Conservation (phyloP, 2,113 vertebrate genomes). For the Etia nguti region DNA sequence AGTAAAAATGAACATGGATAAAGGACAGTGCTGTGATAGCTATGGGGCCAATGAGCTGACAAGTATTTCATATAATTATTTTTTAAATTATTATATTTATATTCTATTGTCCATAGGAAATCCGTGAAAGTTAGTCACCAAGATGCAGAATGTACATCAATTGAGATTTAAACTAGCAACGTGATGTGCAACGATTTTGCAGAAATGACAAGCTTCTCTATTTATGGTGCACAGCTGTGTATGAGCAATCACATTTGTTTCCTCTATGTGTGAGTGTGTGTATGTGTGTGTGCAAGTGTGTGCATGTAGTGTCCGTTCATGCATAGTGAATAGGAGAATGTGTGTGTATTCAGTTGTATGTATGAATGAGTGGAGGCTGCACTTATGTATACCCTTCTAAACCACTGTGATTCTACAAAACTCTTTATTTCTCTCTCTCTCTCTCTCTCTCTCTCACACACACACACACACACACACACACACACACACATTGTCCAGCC, state of each 20-base stretch:
- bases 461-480: too few relatives aligned
- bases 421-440: not conserved
- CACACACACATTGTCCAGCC: not conserved
- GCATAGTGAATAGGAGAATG: not conserved
- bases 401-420: not conserved
- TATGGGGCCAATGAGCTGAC: not conserved
- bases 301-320: not conserved
- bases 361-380: not conserved
- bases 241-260: not conserved
- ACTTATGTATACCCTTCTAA: not conserved
- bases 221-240: not conserved
- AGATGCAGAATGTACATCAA: too few relatives aligned
- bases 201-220: not conserved
- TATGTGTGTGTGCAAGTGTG: not conserved
- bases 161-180: not conserved
- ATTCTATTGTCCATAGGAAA: not conserved
- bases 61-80: not conserved
- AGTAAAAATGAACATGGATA: not conserved
- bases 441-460: not conserved
- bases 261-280: not conserved
- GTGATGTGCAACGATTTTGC: not conserved
- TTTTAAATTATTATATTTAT: not conserved
- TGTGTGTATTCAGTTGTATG: not conserved
- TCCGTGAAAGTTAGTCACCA: not conserved
- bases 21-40: not conserved